Percentiles rank a stretch among this genome's conserved stretches.
phyloP scores from a whole-genome alignment of 37 sponge, comb jelly and placozoan species.

The Cliona cf. orientalis region DNA sequence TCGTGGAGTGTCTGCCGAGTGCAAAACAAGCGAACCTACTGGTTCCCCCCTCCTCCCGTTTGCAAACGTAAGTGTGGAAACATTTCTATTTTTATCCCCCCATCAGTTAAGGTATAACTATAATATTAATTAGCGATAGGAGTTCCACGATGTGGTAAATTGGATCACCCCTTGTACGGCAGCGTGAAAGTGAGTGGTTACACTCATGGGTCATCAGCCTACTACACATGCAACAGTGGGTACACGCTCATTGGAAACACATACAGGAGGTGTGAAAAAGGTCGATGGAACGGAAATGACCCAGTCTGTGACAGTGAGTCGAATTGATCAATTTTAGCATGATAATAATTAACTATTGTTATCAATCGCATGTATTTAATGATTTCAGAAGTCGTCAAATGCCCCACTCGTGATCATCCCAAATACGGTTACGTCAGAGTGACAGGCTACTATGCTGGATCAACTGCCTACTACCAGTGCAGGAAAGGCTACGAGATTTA shows the following conservation, averaged over 20 bases:
- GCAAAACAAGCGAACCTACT: too few relatives aligned
- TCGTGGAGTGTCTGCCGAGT: too few relatives aligned
- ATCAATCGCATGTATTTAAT: too few relatives aligned
- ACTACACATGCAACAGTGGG: conserved; percentile 8
- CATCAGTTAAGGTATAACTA: too few relatives aligned
- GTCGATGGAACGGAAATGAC: conserved; percentile 25
- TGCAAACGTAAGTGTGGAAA: conserved; percentile 9
- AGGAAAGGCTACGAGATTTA: conserved; percentile 21
- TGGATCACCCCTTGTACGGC: conserved; percentile 8
- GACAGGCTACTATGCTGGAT: conserved; percentile 5
- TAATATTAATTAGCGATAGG: too few relatives aligned
- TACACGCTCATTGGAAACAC: neutral
- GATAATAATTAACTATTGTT: too few relatives aligned
- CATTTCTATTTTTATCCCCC: too few relatives aligned
- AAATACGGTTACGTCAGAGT: conserved; percentile 4
- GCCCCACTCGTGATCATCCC: too few relatives aligned
- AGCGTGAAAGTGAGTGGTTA: neutral
- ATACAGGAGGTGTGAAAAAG: conserved; percentile 1
- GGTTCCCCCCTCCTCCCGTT: neutral
- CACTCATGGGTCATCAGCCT: neutral
- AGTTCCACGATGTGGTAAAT: too few relatives aligned
- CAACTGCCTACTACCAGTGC: conserved; percentile 29
- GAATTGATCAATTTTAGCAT: too few relatives aligned
- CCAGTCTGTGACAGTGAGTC: too few relatives aligned
- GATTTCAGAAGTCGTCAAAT: too few relatives aligned